Base-by-base conservation (phyloP, 2,888 invertebrate species). In the Quadroppia sp. region DNA sequence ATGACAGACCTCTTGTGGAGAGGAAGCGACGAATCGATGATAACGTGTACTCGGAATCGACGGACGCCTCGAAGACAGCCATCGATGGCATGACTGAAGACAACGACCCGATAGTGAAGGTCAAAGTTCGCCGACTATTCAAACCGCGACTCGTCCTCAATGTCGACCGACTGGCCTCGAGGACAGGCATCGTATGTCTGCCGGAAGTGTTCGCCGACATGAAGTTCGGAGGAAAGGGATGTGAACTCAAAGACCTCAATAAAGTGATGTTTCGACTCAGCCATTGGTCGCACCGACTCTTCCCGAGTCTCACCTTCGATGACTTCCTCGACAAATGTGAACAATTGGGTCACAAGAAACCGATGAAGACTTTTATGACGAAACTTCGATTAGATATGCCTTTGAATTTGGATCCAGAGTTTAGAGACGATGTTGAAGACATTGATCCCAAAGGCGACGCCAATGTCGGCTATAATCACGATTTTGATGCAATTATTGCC, bases 251-350 rank as follows among this genome's bases (percentile, higher is more conserved):
- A 71, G 95, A 97, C 83, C 83, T 98, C 50, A 87, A 90, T 79
- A 82, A 87, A 76, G 84, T 96, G 0, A 86, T 98, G 84, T 89
- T 89, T 73, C 88, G 88, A 74, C 81, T 96, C 73, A 92, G 96
- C 80, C 93, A 96, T 81, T 98, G 97, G 97, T 90, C 90, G 0
- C 94, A 96, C 82, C 86, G 95, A 71, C 83, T 98, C 77, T 95
- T 89, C 83, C 96, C 97, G 0, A 92, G 90, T 80, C 89, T 90
- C 80, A 87, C 89, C 17, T 97, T 96, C 83, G 90, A 90, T 80
- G 94, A 95, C 82, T 89, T 91, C 77, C 82, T 96, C 2, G 85
- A 86, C n/a, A 87, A 87, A 80, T 84, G 89, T 25, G 95, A 95
- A 81, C 88, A 88, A 75, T 85, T 97, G 0, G 95, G 95, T 0